Evolutionary conservation across 2,113 vertebrate species (phyloP).

Genomic region (Tragelaphus scriptus): DNA sequence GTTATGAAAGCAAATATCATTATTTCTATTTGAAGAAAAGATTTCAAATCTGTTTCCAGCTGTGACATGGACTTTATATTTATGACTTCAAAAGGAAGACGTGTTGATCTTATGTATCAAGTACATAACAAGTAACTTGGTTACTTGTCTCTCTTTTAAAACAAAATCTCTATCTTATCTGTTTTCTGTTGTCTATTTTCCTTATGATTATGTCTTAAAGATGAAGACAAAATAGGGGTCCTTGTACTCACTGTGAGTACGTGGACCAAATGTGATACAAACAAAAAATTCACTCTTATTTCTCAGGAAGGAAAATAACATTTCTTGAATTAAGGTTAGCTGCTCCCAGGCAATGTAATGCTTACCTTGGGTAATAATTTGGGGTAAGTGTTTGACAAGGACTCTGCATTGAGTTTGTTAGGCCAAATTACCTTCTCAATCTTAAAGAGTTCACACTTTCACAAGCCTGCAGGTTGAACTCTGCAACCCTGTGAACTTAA

Average conservation of each 20-base stretch:
- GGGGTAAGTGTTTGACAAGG: not conserved
- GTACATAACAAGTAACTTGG: not conserved
- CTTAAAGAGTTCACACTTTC: not conserved
- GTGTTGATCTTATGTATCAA: not conserved
- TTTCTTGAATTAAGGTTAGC: not conserved
- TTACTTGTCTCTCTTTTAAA: not conserved
- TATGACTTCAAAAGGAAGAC: constrained; percentile 6
- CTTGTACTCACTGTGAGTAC: not conserved
- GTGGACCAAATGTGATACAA: not conserved
- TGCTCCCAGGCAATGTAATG: not conserved
- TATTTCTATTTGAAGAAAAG: constrained; percentile 4
- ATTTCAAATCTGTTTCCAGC: constrained; percentile 29
- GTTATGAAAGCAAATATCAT: not conserved
- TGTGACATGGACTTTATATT: constrained; percentile 3
- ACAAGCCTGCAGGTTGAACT: not conserved
- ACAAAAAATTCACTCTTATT: not conserved
- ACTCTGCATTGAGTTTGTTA: not conserved
- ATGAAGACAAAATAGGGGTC: not conserved
- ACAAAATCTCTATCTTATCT: not conserved
- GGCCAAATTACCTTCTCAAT: not conserved
- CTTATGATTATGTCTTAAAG: not conserved
- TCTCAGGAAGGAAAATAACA: not conserved
- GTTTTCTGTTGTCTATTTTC: not conserved
- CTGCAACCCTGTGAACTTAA: not conserved
- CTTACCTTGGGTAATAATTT: not conserved